These are phyloP conservation scores for Cheilinus undulatus DNA, from an alignment of 2,113 vertebrate species.

Conservation along the genomic window DNA sequence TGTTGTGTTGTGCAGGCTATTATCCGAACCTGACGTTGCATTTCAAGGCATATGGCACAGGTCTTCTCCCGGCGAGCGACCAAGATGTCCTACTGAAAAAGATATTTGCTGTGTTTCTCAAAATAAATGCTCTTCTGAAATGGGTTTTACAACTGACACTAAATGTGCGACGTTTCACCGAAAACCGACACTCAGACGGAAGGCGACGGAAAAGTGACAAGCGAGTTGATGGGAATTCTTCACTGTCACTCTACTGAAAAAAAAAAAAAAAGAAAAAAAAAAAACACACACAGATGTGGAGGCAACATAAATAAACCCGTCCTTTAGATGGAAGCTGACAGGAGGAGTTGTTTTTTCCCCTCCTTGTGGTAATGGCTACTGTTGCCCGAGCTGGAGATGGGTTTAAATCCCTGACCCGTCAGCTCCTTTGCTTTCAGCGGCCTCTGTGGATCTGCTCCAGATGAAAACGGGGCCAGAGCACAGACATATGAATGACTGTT, in stretches of 20 bases:
- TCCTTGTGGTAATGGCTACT: slow-evolving; percentile 70
- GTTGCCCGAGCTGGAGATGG: slow-evolving; percentile 69
- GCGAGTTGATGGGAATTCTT: slow-evolving; percentile 81
- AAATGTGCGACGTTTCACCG: slow-evolving; percentile 68
- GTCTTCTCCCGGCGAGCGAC: slow-evolving; percentile 43
- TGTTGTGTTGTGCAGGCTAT: slow-evolving; percentile 40
- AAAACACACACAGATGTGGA: slow-evolving; percentile 45
- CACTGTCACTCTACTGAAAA: slow-evolving; percentile 68
- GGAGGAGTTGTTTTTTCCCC: slow-evolving; percentile 60
- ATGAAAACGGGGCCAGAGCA: slow-evolving; percentile 76
- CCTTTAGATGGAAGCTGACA: slow-evolving; percentile 66
- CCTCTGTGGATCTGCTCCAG: slow-evolving; percentile 78
- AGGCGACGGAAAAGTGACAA: slow-evolving; percentile 73
- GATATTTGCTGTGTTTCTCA: slow-evolving; percentile 57
- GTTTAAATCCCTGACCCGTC: slow-evolving; percentile 80
- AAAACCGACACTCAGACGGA: slow-evolving; percentile 65
- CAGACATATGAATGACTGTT: slow-evolving; percentile 80
- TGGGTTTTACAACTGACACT: slow-evolving; percentile 72
- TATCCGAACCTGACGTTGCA: slow-evolving; percentile 45
- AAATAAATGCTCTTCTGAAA: slow-evolving; percentile 72
- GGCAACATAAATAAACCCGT: slow-evolving; percentile 68
- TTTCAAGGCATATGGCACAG: slow-evolving; percentile 40
- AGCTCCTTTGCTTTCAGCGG: slow-evolving; percentile 74
- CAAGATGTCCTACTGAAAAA: slow-evolving; percentile 45
- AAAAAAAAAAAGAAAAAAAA: slow-evolving; percentile 28